A percentile compares a stretch with the other conserved stretches of the same genome.
These are phyloP conservation scores for Platyscapa corneri DNA, from an alignment of 1,140 invertebrate genomes.

Conservation along the genomic window DNA sequence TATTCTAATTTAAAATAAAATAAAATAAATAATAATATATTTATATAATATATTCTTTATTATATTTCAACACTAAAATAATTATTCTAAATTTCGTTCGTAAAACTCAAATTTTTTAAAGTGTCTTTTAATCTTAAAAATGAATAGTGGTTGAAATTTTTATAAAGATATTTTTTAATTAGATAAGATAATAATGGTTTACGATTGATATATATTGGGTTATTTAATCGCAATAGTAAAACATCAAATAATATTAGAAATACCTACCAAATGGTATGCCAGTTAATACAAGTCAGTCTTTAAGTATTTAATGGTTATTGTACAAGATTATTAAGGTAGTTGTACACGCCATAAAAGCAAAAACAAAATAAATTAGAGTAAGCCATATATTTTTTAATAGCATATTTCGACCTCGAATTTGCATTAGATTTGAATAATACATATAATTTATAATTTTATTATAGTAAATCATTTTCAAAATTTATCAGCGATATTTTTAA, in stretches of 20 bases:
- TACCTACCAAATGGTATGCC: not conserved
- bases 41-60: no score
- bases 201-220: not conserved
- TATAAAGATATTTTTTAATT: not conserved
- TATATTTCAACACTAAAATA: no score
- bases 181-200: not conserved
- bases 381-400: not conserved
- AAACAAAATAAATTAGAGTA: not conserved
- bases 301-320: constrained; percentile 7
- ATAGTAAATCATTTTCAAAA: no score
- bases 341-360: not conserved
- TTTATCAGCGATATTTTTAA: no score
- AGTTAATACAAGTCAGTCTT: not conserved
- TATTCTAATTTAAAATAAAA: no score
- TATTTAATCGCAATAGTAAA: not conserved
- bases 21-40: no score
- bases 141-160: not conserved
- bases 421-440: not conserved
- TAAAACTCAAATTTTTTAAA: not conserved
- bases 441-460: no score
- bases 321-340: not conserved
- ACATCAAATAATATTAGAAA: not conserved
- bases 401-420: not conserved
- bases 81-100: no score
- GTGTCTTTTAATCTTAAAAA: not conserved